phyloP scores from a whole-genome alignment of 1,140 invertebrate genomes.

The Drosophila quadrilineata region DNA sequence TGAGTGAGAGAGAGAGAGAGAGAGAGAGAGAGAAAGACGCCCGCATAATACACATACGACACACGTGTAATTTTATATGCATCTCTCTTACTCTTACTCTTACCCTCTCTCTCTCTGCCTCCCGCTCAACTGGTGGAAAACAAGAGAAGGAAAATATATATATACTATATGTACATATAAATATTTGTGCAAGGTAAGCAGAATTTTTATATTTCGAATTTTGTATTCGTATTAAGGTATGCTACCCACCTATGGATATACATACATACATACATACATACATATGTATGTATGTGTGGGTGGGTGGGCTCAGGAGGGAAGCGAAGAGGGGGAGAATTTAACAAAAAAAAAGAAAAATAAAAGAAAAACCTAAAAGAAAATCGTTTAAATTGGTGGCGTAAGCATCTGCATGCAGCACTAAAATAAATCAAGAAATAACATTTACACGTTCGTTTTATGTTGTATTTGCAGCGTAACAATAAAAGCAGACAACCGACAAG shows the following conservation, averaged over 20 bases:
- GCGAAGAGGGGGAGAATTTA: too few species aligned
- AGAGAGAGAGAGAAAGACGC: conserved; percentile 7
- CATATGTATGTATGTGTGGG: conserved; percentile 2
- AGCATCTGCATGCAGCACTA: conserved; percentile 77
- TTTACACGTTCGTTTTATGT: conserved; percentile 79
- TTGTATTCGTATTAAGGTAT: conserved; percentile 42
- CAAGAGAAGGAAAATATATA: too few species aligned
- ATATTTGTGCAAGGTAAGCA: conserved; percentile 77
- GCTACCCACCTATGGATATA: conserved; percentile 2
- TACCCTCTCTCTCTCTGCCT: too few species aligned
- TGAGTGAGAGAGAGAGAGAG: not conserved
- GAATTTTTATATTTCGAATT: conserved; percentile 70
- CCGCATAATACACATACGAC: conserved; percentile 14
- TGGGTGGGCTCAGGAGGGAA: too few species aligned
- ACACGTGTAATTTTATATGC: conserved; percentile 71
- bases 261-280: not conserved
- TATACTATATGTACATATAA: conserved; percentile 48
- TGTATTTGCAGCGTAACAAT: conserved; percentile 79
- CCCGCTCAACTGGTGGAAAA: too few species aligned
- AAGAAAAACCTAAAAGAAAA: conserved; percentile 13
- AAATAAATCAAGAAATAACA: conserved; percentile 80
- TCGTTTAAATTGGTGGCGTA: conserved; percentile 68
- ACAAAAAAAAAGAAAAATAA: not conserved
- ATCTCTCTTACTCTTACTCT: too few species aligned
- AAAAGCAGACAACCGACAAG: conserved; percentile 55